phyloP scores from a whole-genome alignment of 2,888 invertebrate species.

The Adineta ricciae region DNA sequence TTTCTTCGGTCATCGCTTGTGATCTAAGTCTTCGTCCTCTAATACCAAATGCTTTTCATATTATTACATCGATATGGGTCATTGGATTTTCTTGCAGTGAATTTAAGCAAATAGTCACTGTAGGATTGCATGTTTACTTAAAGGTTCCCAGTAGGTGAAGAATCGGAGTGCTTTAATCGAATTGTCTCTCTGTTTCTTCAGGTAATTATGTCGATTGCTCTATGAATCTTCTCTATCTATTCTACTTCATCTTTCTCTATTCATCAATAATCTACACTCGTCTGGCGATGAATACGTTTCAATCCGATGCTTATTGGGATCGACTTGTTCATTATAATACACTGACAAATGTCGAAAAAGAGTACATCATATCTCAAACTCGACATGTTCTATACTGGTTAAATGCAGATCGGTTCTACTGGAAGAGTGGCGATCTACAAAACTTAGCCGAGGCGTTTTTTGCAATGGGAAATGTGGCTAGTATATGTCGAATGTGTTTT shows the following conservation, averaged over 20 bases:
- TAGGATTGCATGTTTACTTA: background rate
- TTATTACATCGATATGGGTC: background rate
- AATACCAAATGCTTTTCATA: background rate
- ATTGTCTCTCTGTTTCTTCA: background rate
- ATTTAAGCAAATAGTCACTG: background rate
- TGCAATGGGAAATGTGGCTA: conserved; percentile 49
- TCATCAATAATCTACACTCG: background rate
- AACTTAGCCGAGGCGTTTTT: conserved; percentile 49
- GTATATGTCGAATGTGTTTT: conserved; percentile 49
- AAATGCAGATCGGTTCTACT: conserved; percentile 46
- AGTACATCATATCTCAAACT: background rate
- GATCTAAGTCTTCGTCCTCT: background rate
- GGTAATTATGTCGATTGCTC: background rate
- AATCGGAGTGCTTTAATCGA: background rate
- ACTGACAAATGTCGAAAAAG: background rate
- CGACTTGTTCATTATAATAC: background rate
- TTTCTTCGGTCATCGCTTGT: background rate
- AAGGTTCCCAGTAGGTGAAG: background rate
- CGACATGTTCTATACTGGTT: background rate
- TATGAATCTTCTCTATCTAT: background rate
- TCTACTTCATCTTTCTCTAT: background rate
- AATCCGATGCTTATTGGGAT: background rate
- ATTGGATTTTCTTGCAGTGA: background rate
- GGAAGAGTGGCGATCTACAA: conserved; percentile 49
- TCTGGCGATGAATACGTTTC: background rate